phyloP scores from a whole-genome alignment of 1,140 invertebrate genomes.

The Rhyacophila brunnea region DNA sequence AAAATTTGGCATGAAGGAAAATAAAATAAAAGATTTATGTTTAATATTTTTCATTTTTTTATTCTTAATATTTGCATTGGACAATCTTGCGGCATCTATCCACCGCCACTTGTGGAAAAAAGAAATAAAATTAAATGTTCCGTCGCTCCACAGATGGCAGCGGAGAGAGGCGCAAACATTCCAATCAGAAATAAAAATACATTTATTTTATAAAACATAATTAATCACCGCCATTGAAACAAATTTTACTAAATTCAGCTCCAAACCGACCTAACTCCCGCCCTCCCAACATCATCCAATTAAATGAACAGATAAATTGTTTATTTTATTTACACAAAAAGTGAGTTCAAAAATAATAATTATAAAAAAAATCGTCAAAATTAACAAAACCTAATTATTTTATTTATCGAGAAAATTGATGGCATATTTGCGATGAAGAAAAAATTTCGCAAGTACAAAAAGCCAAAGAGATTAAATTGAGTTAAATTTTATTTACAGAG shows the following conservation, averaged over 20 bases:
- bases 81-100: neutral
- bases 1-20: too few relatives aligned
- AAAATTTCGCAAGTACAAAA: constrained; percentile 9
- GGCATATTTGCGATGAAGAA: constrained; percentile 23
- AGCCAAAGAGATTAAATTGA: constrained; percentile 23
- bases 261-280: too few relatives aligned
- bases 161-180: neutral
- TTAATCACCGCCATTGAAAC: constrained; percentile 1
- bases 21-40: constrained; percentile 7
- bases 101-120: neutral
- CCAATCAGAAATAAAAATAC: neutral
- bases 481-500: constrained; percentile 31
- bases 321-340: constrained; percentile 19
- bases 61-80: constrained; percentile 26
- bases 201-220: constrained; percentile 5
- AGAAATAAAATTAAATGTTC: constrained; percentile 6
- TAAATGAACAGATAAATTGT: constrained; percentile 4
- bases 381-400: constrained; percentile 28
- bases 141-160: neutral
- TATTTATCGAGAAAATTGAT: constrained; percentile 17
- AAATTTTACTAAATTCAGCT: neutral
- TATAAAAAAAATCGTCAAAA: constrained; percentile 11
- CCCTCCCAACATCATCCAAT: neutral
- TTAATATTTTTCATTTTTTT: constrained; percentile 21
- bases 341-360: constrained; percentile 20